Conservation (phyloP, 2,113 vertebrate genomes). For the Paramormyrops kingsleyae region DNA sequence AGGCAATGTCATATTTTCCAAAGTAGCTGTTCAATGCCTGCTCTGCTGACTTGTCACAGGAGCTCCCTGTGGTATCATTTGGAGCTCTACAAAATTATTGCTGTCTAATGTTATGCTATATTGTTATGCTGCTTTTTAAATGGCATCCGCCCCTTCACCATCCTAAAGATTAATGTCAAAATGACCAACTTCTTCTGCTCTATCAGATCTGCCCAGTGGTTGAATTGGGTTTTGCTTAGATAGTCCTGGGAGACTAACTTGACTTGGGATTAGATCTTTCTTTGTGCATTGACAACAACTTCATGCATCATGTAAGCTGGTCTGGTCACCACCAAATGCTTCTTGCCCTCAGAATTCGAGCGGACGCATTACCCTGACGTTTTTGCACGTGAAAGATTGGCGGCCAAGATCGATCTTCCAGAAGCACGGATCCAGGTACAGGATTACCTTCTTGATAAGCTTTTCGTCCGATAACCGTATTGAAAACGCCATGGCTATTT, state of each 20-base stretch:
- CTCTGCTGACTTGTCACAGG: background rate
- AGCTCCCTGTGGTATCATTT: background rate
- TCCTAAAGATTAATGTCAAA: background rate
- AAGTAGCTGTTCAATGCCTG: background rate
- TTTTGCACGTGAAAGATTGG: slow-evolving; percentile 71
- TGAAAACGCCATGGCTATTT: background rate
- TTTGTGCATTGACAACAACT: background rate
- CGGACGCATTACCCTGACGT: slow-evolving; percentile 78
- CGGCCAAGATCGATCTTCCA: slow-evolving; percentile 75
- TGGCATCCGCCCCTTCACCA: background rate
- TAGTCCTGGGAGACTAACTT: background rate
- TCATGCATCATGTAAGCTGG: background rate
- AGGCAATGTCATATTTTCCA: slow-evolving; percentile 19
- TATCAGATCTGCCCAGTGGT: background rate
- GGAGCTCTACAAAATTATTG: background rate
- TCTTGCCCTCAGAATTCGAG: slow-evolving; percentile 67
- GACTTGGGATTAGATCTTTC: background rate
- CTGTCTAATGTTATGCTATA: background rate
- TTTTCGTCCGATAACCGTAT: background rate
- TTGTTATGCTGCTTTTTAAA: background rate
- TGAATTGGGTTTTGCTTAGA: background rate
- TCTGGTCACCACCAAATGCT: background rate
- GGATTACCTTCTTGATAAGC: background rate
- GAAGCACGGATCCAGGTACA: slow-evolving; percentile 76
- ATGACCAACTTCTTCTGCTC: background rate